Evolutionary conservation across 1,140 invertebrate species (phyloP), one percentile per base, ranked within the genome.

Genomic region (Agrilus planipennis): DNA sequence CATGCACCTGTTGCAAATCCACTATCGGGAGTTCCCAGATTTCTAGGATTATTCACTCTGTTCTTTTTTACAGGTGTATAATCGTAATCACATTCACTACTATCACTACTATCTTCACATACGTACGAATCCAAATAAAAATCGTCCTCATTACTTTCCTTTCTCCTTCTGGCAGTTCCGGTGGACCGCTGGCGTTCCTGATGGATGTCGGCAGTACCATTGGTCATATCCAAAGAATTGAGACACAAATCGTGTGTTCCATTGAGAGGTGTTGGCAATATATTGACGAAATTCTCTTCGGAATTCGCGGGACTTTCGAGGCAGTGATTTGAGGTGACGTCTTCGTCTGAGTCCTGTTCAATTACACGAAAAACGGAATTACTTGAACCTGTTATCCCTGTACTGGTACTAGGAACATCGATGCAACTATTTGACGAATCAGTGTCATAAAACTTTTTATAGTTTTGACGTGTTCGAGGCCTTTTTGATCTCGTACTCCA

Each of bases 341-440:
- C 71, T 41, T 73, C 70, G 31, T 73, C 71, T 0, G 71, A 74
- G 51, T 72, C 70, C 11, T 70, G 67, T 45, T 73, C 70, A 3
- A 68, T 63, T 46, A 73, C 65, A 32, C 70, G 55, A 46, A 70
- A 73, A 21, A 72, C 44, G n/a, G 63, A 56, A 28, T 63, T 61
- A 47, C 61, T 63, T 9, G 56, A 54, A 41, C 42, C 55, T 16
- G 58, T 62, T 28, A 60, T 65, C 59, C 71, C 71, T 49, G 70
- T 70, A 50, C 71, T 74, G 25, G 70, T 74, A 50, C 71, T 73
- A 4, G 71, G 71, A 44, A 67, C 57, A 38, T 62, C 60, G 11
- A 60, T 37, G 11, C 49, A 51, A 42, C 47, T 47, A 23, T 51
- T 42, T 19, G 42, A 43, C 14, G 47, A 18, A 41, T 42, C 42